These are phyloP conservation scores for Falco naumanni DNA, from an alignment of 2,797 vertebrate genomes.

Conservation along the genomic window DNA sequence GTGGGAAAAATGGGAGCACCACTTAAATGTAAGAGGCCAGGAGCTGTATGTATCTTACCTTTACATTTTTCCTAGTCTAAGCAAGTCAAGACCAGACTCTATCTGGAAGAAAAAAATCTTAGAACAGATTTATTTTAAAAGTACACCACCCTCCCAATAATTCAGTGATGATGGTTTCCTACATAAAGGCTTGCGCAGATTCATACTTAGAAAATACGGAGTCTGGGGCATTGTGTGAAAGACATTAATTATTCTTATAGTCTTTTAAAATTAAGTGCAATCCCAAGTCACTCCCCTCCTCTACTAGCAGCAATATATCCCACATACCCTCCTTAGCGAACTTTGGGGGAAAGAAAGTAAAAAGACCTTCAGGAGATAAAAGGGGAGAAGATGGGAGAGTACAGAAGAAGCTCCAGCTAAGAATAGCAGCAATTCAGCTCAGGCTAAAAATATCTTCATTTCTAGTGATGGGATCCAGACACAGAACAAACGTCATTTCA, in stretches of 20 bases:
- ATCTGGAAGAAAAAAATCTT: background rate
- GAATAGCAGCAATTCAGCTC: background rate
- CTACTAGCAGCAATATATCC: background rate
- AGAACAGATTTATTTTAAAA: background rate
- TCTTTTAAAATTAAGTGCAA: background rate
- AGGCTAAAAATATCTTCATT: constrained; percentile 44
- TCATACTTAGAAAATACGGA: background rate
- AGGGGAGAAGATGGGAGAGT: background rate
- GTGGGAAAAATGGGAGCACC: background rate
- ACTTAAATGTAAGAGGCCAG: background rate
- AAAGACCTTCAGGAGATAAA: background rate
- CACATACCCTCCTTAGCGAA: background rate
- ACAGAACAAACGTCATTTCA: background rate
- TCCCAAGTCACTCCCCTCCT: background rate
- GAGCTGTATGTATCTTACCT: background rate
- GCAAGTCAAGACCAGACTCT: background rate
- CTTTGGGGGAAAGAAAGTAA: background rate
- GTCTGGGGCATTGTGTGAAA: background rate
- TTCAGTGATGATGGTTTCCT: background rate
- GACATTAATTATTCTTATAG: background rate
- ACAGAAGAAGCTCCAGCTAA: background rate
- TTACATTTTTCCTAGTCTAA: background rate
- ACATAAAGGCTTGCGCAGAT: background rate
- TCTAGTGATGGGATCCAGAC: background rate
- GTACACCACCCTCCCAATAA: background rate